Percentiles rank a stretch among this genome's conserved stretches.
Conservation (phyloP, 2,888 invertebrate genomes). For the Spisula subtruncata region DNA sequence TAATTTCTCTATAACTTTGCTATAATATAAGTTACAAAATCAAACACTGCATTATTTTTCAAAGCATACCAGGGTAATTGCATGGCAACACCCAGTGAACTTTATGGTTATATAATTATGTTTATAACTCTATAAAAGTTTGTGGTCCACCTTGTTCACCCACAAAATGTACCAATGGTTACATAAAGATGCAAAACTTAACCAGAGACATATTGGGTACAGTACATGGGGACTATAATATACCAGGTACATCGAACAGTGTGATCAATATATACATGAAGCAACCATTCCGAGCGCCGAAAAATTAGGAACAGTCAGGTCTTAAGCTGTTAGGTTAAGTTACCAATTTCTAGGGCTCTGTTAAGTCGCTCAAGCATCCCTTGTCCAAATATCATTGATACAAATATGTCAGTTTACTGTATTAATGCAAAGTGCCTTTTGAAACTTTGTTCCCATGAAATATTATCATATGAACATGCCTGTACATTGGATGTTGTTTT, state of each 20-base stretch:
- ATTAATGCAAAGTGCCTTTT: too few species aligned
- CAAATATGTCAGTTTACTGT: too few species aligned
- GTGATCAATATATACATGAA: too few species aligned
- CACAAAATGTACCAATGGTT: background rate
- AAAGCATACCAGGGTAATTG: conserved; percentile 2
- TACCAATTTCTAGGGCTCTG: too few species aligned
- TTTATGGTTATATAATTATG: background rate
- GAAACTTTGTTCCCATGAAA: too few species aligned
- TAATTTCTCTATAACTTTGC: background rate
- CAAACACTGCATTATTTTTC: background rate
- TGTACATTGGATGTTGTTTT: too few species aligned
- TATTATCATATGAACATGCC: too few species aligned
- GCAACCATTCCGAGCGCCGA: too few species aligned
- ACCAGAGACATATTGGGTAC: background rate
- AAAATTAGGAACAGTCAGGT: too few species aligned
- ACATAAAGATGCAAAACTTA: background rate
- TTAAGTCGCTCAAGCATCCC: too few species aligned
- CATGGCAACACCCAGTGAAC: background rate
- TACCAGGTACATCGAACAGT: background rate
- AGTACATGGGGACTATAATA: background rate
- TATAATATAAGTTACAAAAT: background rate
- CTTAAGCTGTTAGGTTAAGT: too few species aligned
- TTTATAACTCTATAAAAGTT: conserved; percentile 14
- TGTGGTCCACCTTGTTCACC: conserved; percentile 17
- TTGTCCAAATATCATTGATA: too few species aligned